These are phyloP conservation scores for Galeruca laticollis DNA, from an alignment of 2,888 invertebrate genomes.

Conservation along the genomic window DNA sequence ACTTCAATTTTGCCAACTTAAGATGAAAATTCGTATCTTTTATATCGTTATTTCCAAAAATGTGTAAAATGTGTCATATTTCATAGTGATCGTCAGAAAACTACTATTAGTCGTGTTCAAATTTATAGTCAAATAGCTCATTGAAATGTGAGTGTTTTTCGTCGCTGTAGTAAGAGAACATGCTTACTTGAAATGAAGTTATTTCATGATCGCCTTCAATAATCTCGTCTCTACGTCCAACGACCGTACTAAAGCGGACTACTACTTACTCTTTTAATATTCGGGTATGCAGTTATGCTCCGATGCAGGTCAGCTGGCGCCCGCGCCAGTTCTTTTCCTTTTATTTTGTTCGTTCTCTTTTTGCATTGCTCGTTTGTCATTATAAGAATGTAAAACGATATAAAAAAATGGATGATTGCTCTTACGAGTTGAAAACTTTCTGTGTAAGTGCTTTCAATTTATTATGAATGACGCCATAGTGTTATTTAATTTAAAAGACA, in stretches of 20 bases:
- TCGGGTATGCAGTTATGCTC: constrained; percentile 39
- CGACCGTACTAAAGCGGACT: constrained; percentile 21
- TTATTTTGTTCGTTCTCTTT: constrained; percentile 20
- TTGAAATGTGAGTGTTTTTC: too few relatives aligned
- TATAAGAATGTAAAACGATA: constrained; percentile 6
- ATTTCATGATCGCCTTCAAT: too few relatives aligned
- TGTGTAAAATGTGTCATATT: too few relatives aligned
- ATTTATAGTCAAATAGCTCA: too few relatives aligned
- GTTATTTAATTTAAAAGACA: not conserved
- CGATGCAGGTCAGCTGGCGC: constrained; percentile 43
- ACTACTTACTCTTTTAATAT: constrained; percentile 33
- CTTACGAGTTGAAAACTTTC: constrained; percentile 6
- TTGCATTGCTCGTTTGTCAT: constrained; percentile 16
- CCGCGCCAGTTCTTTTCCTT: constrained; percentile 33
- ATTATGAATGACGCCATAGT: constrained; percentile 11
- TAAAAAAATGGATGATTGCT: not conserved
- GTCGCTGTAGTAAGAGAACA: too few relatives aligned
- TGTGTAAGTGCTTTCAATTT: constrained; percentile 3
- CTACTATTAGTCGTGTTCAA: too few relatives aligned
- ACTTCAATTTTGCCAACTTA: too few relatives aligned
- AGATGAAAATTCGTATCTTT: too few relatives aligned
- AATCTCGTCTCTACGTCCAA: not conserved
- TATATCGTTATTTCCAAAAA: too few relatives aligned
- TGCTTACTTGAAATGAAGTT: too few relatives aligned
- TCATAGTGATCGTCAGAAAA: too few relatives aligned